Evolutionary conservation across 2,797 vertebrate genomes (phyloP).

Genomic region (Antrozous pallidus): DNA sequence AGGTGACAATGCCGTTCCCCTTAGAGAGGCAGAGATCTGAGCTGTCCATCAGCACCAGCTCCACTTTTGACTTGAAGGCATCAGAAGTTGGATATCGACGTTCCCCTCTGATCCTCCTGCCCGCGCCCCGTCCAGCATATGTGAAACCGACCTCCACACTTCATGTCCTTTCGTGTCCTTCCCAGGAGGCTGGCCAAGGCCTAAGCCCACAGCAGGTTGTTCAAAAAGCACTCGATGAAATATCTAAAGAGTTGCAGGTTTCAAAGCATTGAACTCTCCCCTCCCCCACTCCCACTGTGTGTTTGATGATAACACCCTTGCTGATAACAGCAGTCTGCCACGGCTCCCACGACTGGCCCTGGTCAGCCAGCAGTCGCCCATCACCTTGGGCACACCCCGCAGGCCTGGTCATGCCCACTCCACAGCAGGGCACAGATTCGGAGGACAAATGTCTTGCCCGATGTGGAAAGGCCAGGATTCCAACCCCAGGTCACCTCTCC

Average conservation of each 20-base stretch:
- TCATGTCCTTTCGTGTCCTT: not conserved
- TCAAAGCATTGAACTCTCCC: not conserved
- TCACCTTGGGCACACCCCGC: no score
- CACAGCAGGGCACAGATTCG: not conserved
- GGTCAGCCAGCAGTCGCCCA: rapidly evolving
- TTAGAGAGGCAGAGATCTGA: not conserved
- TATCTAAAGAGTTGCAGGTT: not conserved
- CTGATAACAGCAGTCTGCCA: no score
- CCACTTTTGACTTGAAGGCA: not conserved
- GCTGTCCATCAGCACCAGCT: not conserved
- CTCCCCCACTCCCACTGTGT: no score
- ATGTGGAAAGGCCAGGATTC: not conserved
- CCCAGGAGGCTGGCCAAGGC: not conserved
- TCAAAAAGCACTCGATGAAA: not conserved
- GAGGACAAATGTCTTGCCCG: not conserved
- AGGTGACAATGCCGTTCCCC: not conserved
- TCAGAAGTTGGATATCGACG: not conserved
- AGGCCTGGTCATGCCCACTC: not conserved
- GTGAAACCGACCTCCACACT: not conserved
- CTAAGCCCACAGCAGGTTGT: no score
- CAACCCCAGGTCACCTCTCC: not conserved
- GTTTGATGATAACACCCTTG: not conserved
- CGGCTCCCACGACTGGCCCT: rapidly evolving
- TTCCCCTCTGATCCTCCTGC: not conserved
- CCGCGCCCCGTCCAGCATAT: rapidly evolving